These are phyloP conservation scores for Pristionchus arcanus DNA, from an alignment of 2,888 invertebrate genomes.

Conservation along the genomic window DNA sequence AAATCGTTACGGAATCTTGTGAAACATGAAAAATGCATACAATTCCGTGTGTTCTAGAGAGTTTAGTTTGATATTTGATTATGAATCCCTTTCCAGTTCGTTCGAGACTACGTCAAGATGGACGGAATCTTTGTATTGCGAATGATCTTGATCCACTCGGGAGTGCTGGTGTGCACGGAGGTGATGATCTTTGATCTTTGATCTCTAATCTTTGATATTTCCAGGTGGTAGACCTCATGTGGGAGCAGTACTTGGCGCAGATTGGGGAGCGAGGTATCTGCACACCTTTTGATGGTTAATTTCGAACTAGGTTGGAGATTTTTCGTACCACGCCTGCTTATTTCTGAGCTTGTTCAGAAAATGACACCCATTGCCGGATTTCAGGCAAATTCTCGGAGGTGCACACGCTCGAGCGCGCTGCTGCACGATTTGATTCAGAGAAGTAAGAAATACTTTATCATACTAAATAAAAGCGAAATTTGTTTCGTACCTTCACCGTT, in stretches of 20 bases:
- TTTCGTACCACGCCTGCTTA: background rate
- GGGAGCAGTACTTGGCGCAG: background rate
- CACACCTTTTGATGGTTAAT: background rate
- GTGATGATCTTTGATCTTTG: conserved; percentile 25
- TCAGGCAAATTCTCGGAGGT: background rate
- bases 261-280: background rate
- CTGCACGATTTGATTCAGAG: background rate
- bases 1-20: background rate
- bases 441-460: background rate
- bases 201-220: background rate
- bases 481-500: background rate
- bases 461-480: background rate
- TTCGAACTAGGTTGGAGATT: background rate
- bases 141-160: conserved; percentile 78
- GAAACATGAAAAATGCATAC: background rate
- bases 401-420: background rate
- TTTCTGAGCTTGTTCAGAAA: background rate
- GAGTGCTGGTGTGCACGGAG: conserved; percentile 70
- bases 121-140: conserved; percentile 78
- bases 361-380: background rate
- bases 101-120: conserved; percentile 76
- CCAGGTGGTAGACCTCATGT: background rate
- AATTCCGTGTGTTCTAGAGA: background rate
- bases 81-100: conserved; percentile 65
- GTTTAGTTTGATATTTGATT: background rate